Base-by-base conservation (phyloP, 2,888 invertebrate genomes). In the Cheilosia variabilis region DNA sequence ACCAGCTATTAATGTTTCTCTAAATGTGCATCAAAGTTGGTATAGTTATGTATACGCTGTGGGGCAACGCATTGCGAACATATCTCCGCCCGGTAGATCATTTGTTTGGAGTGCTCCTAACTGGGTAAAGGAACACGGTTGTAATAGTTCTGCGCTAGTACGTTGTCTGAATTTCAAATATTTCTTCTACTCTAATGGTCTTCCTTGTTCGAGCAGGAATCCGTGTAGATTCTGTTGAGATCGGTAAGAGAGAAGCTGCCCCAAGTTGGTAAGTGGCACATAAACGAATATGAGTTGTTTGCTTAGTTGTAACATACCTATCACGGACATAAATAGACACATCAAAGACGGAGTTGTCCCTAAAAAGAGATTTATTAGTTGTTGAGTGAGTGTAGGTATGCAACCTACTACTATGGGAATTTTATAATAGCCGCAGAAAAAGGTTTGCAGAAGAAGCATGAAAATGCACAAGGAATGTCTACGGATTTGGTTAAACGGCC, bases 1-100 rank as follows among this genome's bases (percentile, higher is more conserved):
- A 68, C 79, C 27, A 73, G 83, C 60, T 73, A 72, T 78, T 66
- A 68, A 76, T 77, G 69, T 57, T 76, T 76, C 63, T 69, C 47
- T 10, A 68, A 75, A 81, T 81, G 80, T 57, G 31, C 58, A 60
- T 71, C 58, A 37, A 17, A 37, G 15, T 52, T 17, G 17, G 22
- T 22, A 10, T 24, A 24, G 6, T 19, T 2, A 50, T 17, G 0
- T 17, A 19, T 50, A 13, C 62, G 63, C 41, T 60, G 37, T 43
- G 73, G 34, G 58, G 41, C 22, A 10, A 27, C 27, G 52, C 72
- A 52, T 62, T 52, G 50, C 50, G 13, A 24, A 41, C 22, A 53
- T 72, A 65, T 72, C 53, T 75, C 31, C 62, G 27, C 27, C 22
- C 53, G 72, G 50, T 60, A 37, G 53, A 62, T 82, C 77, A 62